Conservation (phyloP, 2,113 vertebrate genomes). For the Caranx ignobilis region DNA sequence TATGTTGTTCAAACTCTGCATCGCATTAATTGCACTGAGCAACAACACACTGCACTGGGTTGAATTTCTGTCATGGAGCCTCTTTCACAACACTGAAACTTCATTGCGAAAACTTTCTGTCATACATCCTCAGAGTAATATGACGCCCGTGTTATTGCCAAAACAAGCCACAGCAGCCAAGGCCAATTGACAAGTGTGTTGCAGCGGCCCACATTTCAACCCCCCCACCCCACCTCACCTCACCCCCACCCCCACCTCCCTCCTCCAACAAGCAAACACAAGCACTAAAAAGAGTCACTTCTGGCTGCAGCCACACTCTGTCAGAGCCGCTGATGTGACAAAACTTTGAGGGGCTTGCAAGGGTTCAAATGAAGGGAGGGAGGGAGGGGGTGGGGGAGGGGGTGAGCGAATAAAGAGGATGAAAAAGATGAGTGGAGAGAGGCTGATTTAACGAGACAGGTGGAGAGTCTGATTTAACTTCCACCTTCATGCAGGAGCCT, state of each 20-base stretch:
- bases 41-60: not conserved
- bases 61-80: conserved; percentile 8
- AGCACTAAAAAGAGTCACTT: conserved; percentile 17
- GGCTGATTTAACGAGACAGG: conserved; percentile 33
- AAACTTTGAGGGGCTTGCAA: conserved; percentile 25
- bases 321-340: conserved; percentile 42
- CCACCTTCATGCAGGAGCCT: conserved; percentile 30
- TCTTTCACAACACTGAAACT: conserved; percentile 4
- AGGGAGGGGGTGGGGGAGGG: not conserved
- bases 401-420: conserved; percentile 8
- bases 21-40: not conserved
- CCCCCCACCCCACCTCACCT: no score
- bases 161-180: conserved; percentile 5
- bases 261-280: conserved; percentile 7
- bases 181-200: conserved; percentile 19
- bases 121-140: not conserved
- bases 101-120: not conserved
- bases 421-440: conserved; percentile 7
- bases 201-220: not conserved
- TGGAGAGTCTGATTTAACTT: conserved; percentile 49
- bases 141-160: not conserved
- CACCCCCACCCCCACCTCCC: not conserved
- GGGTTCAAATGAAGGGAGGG: conserved; percentile 7
- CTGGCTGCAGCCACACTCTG: not conserved
- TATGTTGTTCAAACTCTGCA: not conserved